phyloP scores from a whole-genome alignment of 1,140 invertebrate genomes.

The Semibalanus balanoides region DNA sequence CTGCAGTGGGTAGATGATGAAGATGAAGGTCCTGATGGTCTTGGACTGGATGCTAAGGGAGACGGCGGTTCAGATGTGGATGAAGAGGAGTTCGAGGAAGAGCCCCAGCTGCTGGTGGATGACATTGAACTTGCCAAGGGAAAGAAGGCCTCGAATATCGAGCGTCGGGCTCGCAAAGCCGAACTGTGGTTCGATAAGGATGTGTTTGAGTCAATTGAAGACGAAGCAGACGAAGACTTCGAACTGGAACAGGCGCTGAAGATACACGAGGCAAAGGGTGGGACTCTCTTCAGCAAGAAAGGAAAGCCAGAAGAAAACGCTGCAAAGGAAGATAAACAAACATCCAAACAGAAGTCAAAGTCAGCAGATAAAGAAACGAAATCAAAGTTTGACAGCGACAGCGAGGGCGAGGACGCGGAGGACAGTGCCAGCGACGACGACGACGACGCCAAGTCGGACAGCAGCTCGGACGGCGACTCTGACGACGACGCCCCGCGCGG shows the following conservation, averaged over 20 bases:
- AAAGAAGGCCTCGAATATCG: not conserved
- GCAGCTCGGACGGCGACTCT: slow-evolving; percentile 18
- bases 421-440: slow-evolving; percentile 32
- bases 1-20: not conserved
- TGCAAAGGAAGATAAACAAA: slow-evolving; percentile 6
- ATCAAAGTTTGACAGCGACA: slow-evolving; percentile 15
- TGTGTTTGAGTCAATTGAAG: slow-evolving; percentile 62
- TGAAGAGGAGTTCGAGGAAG: not conserved
- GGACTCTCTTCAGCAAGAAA: slow-evolving; percentile 5
- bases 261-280: slow-evolving; percentile 12
- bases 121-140: not conserved
- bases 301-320: slow-evolving; percentile 17
- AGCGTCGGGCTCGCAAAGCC: not conserved
- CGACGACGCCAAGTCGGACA: slow-evolving; percentile 23
- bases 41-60: not conserved
- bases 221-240: slow-evolving; percentile 67
- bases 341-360: slow-evolving; percentile 7
- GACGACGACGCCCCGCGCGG: slow-evolving; percentile 14
- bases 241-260: slow-evolving; percentile 44
- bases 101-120: not conserved
- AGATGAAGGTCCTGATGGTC: not conserved
- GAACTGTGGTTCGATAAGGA: slow-evolving; percentile 34
- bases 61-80: not conserved
- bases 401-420: slow-evolving; percentile 42
- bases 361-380: slow-evolving; percentile 23